Conservation (phyloP, 2,888 invertebrate species). For the Aphodius sticticus region DNA sequence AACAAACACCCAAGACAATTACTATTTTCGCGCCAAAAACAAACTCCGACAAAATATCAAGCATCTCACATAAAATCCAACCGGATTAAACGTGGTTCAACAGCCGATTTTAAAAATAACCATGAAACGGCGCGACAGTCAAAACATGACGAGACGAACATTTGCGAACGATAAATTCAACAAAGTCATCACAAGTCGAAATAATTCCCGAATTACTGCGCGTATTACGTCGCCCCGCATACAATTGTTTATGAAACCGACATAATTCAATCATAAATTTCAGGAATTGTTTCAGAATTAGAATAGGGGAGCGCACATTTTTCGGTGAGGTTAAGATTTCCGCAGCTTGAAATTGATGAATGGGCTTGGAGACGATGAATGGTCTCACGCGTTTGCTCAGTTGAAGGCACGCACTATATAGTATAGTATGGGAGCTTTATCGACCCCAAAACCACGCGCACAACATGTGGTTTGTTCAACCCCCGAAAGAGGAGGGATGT, state of each 20-base stretch:
- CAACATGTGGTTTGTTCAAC: slow-evolving; percentile 25
- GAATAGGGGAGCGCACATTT: background rate
- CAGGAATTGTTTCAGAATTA: background rate
- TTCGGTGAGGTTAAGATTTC: background rate
- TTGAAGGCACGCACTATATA: slow-evolving; percentile 49
- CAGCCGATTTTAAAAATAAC: background rate
- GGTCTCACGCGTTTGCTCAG: slow-evolving; percentile 49
- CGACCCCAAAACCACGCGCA: slow-evolving; percentile 49
- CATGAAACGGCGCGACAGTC: background rate
- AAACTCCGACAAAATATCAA: background rate
- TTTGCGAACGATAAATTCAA: background rate
- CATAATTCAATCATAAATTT: no score
- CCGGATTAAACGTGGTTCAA: slow-evolving; percentile 4
- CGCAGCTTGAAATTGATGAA: background rate
- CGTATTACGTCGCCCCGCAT: no score
- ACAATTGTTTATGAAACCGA: no score
- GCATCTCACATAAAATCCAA: background rate
- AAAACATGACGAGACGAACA: background rate
- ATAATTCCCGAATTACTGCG: no score
- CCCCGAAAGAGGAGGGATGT: background rate
- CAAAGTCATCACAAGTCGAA: background rate
- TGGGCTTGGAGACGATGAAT: slow-evolving; percentile 43
- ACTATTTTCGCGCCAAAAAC: background rate
- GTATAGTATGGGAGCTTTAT: slow-evolving; percentile 44
- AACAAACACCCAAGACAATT: background rate